phyloP scores from a whole-genome alignment of 2,888 invertebrate species.

The Drosophila mercatorum region DNA sequence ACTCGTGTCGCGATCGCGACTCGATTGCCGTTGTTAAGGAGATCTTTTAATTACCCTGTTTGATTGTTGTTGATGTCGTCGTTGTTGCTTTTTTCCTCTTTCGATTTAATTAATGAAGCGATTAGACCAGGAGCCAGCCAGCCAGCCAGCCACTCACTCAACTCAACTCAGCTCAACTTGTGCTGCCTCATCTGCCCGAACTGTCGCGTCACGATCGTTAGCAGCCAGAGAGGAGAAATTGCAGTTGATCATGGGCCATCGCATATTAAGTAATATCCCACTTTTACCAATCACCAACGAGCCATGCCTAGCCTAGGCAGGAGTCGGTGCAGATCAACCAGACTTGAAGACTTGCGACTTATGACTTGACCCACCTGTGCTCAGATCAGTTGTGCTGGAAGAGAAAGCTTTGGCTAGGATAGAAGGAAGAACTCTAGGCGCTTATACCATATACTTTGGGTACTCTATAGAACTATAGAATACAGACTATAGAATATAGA shows the following conservation, averaged over 20 bases:
- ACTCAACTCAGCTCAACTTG: conserved; percentile 6
- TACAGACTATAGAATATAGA: no score
- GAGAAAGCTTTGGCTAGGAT: not conserved
- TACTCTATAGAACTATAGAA: no score
- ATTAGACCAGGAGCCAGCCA: conserved; percentile 34
- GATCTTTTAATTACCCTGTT: conserved; percentile 47
- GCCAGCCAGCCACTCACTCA: conserved; percentile 1
- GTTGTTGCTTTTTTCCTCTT: conserved; percentile 5
- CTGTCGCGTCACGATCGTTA: conserved; percentile 7
- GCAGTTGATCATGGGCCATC: not conserved
- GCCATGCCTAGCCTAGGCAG: not conserved
- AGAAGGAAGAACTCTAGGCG: not conserved
- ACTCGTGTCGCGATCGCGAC: conserved; percentile 4
- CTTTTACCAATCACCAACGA: conserved; percentile 1
- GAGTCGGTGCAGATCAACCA: no score
- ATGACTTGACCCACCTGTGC: no score
- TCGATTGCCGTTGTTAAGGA: conserved; percentile 23
- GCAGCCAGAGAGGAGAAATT: not conserved
- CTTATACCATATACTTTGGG: no score
- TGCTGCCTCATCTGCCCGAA: conserved; percentile 38
- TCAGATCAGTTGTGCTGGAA: not conserved
- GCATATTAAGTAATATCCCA: not conserved
- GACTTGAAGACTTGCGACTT: no score
- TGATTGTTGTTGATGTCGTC: conserved; percentile 31
- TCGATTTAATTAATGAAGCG: conserved; percentile 45